phyloP scores from a whole-genome alignment of 2,888 invertebrate species.

The Caenorhabditis sulstoni region DNA sequence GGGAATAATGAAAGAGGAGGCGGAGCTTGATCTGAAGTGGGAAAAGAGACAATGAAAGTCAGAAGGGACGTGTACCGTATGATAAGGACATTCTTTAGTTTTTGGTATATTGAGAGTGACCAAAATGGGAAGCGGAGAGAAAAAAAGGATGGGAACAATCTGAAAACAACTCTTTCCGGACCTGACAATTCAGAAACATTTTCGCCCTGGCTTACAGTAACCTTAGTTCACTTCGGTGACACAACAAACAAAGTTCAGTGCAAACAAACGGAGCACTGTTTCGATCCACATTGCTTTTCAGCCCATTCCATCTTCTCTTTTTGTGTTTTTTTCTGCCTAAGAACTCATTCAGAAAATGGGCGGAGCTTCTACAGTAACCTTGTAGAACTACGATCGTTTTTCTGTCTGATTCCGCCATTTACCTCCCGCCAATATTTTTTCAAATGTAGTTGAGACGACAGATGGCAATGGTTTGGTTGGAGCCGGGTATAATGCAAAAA shows the following conservation, averaged over 20 bases:
- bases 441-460: background rate
- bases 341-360: too few relatives aligned
- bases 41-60: background rate
- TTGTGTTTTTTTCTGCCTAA: background rate
- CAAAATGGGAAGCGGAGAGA: background rate
- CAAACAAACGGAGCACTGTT: background rate
- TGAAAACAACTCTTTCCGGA: background rate
- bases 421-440: slow-evolving; percentile 13
- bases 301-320: background rate
- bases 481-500: slow-evolving; percentile 16
- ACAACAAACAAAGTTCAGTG: background rate
- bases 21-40: background rate
- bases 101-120: background rate
- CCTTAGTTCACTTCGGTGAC: background rate
- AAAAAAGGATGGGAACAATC: background rate
- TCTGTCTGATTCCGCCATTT: background rate
- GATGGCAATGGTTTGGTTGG: background rate
- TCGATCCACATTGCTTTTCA: too few relatives aligned
- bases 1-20: background rate
- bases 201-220: background rate
- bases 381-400: background rate
- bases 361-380: too few relatives aligned
- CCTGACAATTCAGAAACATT: background rate
- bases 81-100: slow-evolving; percentile 16
- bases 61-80: slow-evolving; percentile 1